These are phyloP conservation scores for Lingula anatina DNA, from an alignment of 2,888 invertebrate species.

Conservation along the genomic window DNA sequence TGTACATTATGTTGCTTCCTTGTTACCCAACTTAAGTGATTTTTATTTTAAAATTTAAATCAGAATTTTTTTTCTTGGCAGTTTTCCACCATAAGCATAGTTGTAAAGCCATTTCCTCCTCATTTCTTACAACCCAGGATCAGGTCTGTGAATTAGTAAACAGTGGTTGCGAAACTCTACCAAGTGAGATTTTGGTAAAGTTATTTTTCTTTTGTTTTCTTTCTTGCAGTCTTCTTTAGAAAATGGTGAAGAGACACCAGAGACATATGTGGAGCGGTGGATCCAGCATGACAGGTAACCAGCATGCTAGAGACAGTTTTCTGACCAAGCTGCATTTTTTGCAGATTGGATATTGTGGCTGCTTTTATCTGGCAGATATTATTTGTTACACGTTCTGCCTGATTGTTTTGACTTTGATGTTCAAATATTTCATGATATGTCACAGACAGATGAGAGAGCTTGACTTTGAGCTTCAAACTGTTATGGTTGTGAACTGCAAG, in stretches of 20 bases:
- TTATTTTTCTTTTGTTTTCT: too few relatives aligned
- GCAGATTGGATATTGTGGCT: too few relatives aligned
- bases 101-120: not conserved
- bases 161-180: slow-evolving; percentile 4
- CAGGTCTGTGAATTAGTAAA: slow-evolving; percentile 17
- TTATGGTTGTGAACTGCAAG: too few relatives aligned
- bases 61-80: not conserved
- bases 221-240: too few relatives aligned
- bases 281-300: slow-evolving; percentile 47
- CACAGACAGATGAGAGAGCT: not conserved
- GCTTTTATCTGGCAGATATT: not conserved
- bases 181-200: not conserved
- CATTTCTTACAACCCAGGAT: too few relatives aligned
- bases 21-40: too few relatives aligned
- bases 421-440: not conserved
- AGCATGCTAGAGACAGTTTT: not conserved
- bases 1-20: too few relatives aligned
- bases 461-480: not conserved
- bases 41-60: too few relatives aligned
- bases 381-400: not conserved
- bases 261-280: slow-evolving; percentile 42
- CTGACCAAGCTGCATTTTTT: too few relatives aligned
- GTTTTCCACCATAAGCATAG: not conserved
- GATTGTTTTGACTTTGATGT: not conserved
- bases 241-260: slow-evolving; percentile 12